Conservation (phyloP, 1,140 invertebrate genomes). For the Bombus confusus region DNA sequence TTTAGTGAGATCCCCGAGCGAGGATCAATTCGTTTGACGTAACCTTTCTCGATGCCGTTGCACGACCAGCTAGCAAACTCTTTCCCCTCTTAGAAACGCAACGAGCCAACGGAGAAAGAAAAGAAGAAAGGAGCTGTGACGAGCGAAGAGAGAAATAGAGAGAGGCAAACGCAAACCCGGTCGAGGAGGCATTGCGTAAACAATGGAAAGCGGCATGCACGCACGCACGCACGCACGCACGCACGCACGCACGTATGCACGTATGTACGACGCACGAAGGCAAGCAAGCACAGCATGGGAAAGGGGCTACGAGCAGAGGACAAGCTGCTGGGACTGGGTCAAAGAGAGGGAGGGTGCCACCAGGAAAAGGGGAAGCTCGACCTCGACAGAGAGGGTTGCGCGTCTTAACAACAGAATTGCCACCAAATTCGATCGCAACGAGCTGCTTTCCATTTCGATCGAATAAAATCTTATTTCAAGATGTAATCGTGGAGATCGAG, state of each 20-base stretch:
- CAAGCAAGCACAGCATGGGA: constrained; percentile 56
- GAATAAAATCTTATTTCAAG: background rate
- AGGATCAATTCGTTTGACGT: constrained; percentile 35
- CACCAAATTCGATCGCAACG: background rate
- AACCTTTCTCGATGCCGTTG: constrained; percentile 1
- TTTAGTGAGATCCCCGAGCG: constrained; percentile 20
- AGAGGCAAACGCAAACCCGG: constrained; percentile 49
- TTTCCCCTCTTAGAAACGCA: constrained; percentile 34
- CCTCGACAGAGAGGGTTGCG: constrained; percentile 38
- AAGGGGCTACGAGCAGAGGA: constrained; percentile 41
- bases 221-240: constrained; percentile 48
- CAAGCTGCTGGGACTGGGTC: constrained; percentile 39
- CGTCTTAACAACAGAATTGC: constrained; percentile 6
- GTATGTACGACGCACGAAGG: constrained; percentile 28
- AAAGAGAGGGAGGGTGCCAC: constrained; percentile 26
- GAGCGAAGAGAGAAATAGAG: constrained; percentile 45
- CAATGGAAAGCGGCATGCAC: constrained; percentile 67
- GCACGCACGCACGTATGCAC: constrained; percentile 36
- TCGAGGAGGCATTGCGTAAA: constrained; percentile 73
- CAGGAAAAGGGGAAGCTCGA: constrained; percentile 32
- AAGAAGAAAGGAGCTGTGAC: constrained; percentile 15
- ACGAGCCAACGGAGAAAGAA: constrained; percentile 20
- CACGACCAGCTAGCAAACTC: background rate
- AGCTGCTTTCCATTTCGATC: background rate
- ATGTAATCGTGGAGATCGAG: background rate